Conservation (phyloP, 2,888 invertebrate species). For the Zygogramma bicolorata region DNA sequence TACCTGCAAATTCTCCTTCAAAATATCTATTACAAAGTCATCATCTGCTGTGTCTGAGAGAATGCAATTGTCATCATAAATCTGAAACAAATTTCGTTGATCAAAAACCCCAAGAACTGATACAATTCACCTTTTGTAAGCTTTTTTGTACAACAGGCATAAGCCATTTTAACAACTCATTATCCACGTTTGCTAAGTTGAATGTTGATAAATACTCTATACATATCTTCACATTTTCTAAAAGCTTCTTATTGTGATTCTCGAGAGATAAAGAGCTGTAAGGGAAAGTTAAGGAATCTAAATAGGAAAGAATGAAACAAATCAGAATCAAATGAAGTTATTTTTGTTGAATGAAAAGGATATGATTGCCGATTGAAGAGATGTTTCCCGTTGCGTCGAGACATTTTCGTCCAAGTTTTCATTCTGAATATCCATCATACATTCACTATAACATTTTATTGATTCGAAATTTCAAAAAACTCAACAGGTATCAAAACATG, state of each 20-base stretch:
- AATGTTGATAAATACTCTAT: constrained; percentile 30
- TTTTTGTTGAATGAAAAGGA: constrained; percentile 36
- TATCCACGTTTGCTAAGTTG: constrained; percentile 26
- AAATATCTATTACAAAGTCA: constrained; percentile 39
- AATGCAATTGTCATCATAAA: constrained; percentile 44
- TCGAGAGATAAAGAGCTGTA: constrained; percentile 28
- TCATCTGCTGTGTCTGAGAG: constrained; percentile 45
- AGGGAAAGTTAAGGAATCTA: constrained; percentile 19
- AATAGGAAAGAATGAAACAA: not conserved
- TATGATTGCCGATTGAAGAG: constrained; percentile 21
- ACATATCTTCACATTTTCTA: constrained; percentile 29
- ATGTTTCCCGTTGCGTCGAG: not conserved
- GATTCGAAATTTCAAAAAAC: not conserved
- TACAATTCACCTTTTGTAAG: constrained; percentile 35
- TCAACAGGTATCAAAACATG: too few relatives aligned
- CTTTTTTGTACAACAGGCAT: constrained; percentile 33
- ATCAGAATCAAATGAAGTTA: too few relatives aligned
- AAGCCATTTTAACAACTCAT: constrained; percentile 35
- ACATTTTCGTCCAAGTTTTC: not conserved
- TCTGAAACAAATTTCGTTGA: constrained; percentile 26
- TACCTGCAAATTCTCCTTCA: constrained; percentile 51
- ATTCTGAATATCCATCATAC: constrained; percentile 13
- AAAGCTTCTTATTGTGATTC: constrained; percentile 9
- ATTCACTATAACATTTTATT: not conserved
- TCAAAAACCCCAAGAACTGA: not conserved